A percentile compares a stretch with the other conserved stretches of the same genome.
Conservation (phyloP, 2,888 invertebrate species). For the Anticlea derivata region DNA sequence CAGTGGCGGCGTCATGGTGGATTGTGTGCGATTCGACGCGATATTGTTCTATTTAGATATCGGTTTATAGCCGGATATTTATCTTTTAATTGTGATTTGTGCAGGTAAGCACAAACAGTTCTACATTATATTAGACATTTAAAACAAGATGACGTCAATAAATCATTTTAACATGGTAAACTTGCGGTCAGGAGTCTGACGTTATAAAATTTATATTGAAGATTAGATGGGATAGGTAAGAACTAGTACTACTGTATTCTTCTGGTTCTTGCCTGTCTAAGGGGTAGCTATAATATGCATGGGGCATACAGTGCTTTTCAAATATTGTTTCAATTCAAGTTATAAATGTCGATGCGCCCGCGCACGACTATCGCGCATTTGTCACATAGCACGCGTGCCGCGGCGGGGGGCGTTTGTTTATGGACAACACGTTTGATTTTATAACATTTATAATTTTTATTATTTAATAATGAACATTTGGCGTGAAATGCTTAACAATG, state of each 20-base stretch:
- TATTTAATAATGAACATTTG: slow-evolving; percentile 9
- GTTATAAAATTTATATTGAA: too few relatives aligned
- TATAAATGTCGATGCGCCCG: slow-evolving; percentile 16
- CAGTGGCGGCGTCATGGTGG: slow-evolving; percentile 48
- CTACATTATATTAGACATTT: background rate
- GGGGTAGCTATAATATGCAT: too few relatives aligned
- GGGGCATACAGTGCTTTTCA: slow-evolving; percentile 3
- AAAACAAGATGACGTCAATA: too few relatives aligned
- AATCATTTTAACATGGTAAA: too few relatives aligned
- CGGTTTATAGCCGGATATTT: slow-evolving; percentile 30
- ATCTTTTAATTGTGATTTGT: slow-evolving; percentile 32
- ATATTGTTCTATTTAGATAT: slow-evolving; percentile 51
- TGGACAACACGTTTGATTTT: slow-evolving; percentile 35
- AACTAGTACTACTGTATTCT: too few relatives aligned
- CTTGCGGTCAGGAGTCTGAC: too few relatives aligned
- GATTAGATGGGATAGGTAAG: too few relatives aligned
- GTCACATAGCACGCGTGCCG: slow-evolving; percentile 24
- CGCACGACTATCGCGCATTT: slow-evolving; percentile 33
- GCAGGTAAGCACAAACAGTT: slow-evolving; percentile 15
- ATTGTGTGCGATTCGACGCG: slow-evolving; percentile 45
- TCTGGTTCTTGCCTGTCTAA: too few relatives aligned
- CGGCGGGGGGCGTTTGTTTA: slow-evolving; percentile 34
- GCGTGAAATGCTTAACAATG: too few relatives aligned
- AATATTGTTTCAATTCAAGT: background rate
- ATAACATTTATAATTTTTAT: slow-evolving; percentile 29